A percentile compares a stretch with the other conserved stretches of the same genome.
These are phyloP conservation scores for Anthopleura sola DNA, from an alignment of 64 coral and sea anemone species.

Conservation along the genomic window DNA sequence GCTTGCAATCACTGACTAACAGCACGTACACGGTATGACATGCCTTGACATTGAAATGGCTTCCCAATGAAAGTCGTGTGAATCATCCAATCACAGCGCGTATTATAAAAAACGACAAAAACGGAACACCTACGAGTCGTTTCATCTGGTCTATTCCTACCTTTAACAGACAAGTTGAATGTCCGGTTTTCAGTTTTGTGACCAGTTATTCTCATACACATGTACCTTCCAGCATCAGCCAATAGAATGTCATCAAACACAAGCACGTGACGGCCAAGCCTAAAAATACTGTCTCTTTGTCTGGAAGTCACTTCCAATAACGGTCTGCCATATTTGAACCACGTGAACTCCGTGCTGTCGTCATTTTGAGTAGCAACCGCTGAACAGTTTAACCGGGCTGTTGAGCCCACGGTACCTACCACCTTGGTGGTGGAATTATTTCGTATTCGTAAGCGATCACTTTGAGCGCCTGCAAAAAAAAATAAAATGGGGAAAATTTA, in stretches of 20 bases:
- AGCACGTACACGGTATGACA: too few relatives aligned
- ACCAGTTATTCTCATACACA: constrained; percentile 10
- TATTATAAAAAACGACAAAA: too few relatives aligned
- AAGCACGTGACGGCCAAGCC: constrained; percentile 1
- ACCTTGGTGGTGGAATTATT: neutral
- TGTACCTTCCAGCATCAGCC: constrained; percentile 45
- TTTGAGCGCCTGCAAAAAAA: neutral
- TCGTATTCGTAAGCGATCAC: neutral
- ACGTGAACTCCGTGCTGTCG: neutral
- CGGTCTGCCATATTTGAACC: constrained; percentile 46
- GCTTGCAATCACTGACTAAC: too few relatives aligned
- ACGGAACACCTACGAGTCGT: too few relatives aligned
- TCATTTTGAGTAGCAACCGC: neutral
- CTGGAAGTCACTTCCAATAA: constrained; percentile 34
- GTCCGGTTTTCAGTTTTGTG: neutral
- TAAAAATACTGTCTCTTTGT: neutral
- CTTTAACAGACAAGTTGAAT: constrained; percentile 27
- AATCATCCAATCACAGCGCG: too few relatives aligned
- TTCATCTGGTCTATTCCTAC: constrained; percentile 1
- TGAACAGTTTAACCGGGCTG: neutral
- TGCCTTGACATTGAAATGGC: too few relatives aligned
- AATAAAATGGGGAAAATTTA: too few relatives aligned
- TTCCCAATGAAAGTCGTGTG: too few relatives aligned
- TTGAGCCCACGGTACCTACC: neutral
- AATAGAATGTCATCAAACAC: constrained; percentile 25